Percentiles rank a stretch among this genome's conserved stretches.
phyloP scores from a whole-genome alignment of 2,113 vertebrate species.

The Dasyprocta punctata region DNA sequence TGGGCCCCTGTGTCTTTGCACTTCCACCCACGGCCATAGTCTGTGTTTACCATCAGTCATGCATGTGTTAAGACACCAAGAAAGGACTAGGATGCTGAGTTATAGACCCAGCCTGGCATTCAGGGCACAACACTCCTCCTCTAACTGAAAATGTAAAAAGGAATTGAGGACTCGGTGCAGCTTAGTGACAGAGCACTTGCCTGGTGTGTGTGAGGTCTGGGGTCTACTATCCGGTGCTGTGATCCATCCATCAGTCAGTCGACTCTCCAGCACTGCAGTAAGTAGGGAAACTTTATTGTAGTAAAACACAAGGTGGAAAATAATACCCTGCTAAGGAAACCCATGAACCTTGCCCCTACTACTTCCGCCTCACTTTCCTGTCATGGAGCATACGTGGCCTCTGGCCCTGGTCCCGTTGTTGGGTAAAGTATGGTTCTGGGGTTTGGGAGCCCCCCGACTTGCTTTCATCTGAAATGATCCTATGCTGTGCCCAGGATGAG shows the following conservation, averaged over 20 bases:
- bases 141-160: not conserved
- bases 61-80: not conserved
- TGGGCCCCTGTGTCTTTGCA: not conserved
- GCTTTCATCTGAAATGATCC: not conserved
- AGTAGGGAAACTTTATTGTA: not conserved
- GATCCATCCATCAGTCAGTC: not conserved
- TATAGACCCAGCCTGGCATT: not conserved
- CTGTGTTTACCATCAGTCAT: not conserved
- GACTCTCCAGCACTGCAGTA: not conserved
- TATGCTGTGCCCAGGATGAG: not conserved
- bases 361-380: not conserved
- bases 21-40: no score
- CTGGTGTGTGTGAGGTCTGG: fast-evolving
- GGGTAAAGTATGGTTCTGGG: not conserved
- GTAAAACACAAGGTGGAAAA: not conserved
- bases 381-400: not conserved
- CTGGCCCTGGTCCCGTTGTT: not conserved
- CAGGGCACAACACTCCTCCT: not conserved
- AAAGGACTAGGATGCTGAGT: not conserved
- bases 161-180: not conserved
- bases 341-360: not conserved
- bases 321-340: not conserved
- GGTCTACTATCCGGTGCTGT: not conserved
- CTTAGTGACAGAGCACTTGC: not conserved
- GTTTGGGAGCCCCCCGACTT: not conserved